Percentiles rank a stretch among this genome's conserved stretches.
Evolutionary conservation across 2,113 vertebrate genomes (phyloP).

Genomic region (Thunnus maccoyii): DNA sequence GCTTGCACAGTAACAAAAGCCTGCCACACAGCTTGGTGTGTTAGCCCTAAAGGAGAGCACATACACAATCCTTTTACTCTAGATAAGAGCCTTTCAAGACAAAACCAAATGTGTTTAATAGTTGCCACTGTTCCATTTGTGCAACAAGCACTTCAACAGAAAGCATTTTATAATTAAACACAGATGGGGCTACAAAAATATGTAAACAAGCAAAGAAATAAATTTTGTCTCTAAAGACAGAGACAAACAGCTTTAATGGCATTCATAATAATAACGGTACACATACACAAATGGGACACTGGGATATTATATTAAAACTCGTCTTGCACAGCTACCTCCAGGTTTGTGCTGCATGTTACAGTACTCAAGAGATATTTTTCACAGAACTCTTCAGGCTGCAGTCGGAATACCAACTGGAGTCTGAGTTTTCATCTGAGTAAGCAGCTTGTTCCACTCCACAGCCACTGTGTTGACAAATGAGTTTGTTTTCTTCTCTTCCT

Average conservation of each 20-base stretch:
- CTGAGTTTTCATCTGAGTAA: slow-evolving; percentile 13
- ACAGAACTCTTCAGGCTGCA: slow-evolving; percentile 1
- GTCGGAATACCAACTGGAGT: slow-evolving; percentile 22
- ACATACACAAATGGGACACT: background rate
- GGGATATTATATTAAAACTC: background rate
- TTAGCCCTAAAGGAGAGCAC: background rate
- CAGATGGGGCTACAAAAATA: background rate
- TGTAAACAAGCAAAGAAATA: background rate
- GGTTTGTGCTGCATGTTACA: slow-evolving; percentile 7
- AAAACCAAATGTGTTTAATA: slow-evolving; percentile 8
- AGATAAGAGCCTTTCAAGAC: background rate
- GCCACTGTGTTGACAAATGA: background rate
- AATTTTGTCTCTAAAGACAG: slow-evolving; percentile 3
- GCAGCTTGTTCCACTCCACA: slow-evolving; percentile 36
- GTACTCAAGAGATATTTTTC: slow-evolving; percentile 16
- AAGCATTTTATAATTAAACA: background rate
- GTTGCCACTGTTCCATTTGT: background rate
- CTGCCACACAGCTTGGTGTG: background rate
- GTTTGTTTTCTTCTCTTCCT: background rate
- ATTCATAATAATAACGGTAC: background rate
- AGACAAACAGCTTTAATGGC: slow-evolving; percentile 4
- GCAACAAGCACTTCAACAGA: background rate
- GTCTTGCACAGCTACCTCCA: background rate
- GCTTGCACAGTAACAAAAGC: background rate
- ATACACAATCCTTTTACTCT: background rate